Percentiles rank a stretch among this genome's conserved stretches.
These are phyloP conservation scores for Drosophila fuyamai DNA, from an alignment of 1,140 invertebrate species.

Conservation along the genomic window DNA sequence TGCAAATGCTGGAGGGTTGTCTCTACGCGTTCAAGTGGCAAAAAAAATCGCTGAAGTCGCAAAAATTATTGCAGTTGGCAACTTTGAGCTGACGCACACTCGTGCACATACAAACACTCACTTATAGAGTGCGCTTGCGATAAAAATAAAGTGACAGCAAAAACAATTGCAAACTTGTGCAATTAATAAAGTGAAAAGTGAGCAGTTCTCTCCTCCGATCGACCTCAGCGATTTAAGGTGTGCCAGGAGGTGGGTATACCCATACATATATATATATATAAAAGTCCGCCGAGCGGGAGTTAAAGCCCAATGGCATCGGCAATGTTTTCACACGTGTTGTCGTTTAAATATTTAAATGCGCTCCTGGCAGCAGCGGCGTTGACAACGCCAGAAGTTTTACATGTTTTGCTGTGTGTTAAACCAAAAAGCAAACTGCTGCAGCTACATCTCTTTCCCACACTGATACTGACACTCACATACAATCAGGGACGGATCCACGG, in stretches of 20 bases:
- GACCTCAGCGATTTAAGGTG: constrained; percentile 43
- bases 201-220: constrained; percentile 46
- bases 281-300: neutral
- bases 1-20: constrained; percentile 56
- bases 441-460: constrained; percentile 38
- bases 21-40: constrained; percentile 78
- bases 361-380: constrained; percentile 69
- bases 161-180: constrained; percentile 81
- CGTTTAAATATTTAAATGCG: constrained; percentile 80
- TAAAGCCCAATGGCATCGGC: constrained; percentile 61
- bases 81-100: constrained; percentile 76
- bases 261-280: neutral
- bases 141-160: constrained; percentile 82
- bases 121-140: constrained; percentile 68
- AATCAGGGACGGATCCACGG: constrained; percentile 3
- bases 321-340: constrained; percentile 81
- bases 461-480: neutral
- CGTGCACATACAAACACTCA: constrained; percentile 20
- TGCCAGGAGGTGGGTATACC: neutral
- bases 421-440: constrained; percentile 76
- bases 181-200: constrained; percentile 82
- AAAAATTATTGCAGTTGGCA: constrained; percentile 82
- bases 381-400: constrained; percentile 69
- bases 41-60: constrained; percentile 81
- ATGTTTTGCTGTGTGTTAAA: constrained; percentile 78